Base-by-base conservation (phyloP, 2,888 invertebrate genomes). In the Lumbricus terrestris region DNA sequence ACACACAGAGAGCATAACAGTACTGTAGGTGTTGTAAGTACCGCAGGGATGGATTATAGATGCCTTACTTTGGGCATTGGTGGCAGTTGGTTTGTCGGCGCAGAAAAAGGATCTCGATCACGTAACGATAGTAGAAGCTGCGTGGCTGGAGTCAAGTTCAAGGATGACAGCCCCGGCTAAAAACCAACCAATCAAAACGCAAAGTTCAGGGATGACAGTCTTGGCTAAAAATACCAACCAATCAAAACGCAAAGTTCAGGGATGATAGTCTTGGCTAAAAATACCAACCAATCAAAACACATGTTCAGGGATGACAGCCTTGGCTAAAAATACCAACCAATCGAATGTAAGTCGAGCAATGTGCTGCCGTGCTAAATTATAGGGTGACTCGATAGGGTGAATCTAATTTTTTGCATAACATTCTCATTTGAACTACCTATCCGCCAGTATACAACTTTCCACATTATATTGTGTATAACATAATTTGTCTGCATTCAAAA, bases 61-160 rank as follows among this genome's bases (percentile, higher is more conserved):
- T n/a, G 85, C 18, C 23, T 85, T n/a, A 85, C 85, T 34, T 85
- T 85, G 85, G 85, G 35, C 35, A 88, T 6, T 23, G 37, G 34
- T 42, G 88, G 88, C 16, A 88, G 33, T 37, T 40, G 47, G 23
- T 29, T 47, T 35, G 88, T 20, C 13, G 88, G 35, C 20, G 47
- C 47, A 18, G 42, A 42, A 20, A 88, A 47, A 0, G 40, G 88
- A 40, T 88, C 88, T 29, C 88, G 88, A 37, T 88, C 88, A 13
- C 88, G 88, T 47, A 88, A 88, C 35, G 88, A 88, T 5, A 42
- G 88, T 18, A 88, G 88, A 47, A 88, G 88, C 88, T 88, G 88
- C 29, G 38, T 42, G 88, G 88, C 88, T 33, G 88, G 88, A 18
- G 88, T 33, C 40, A 88, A 29, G 88, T 88, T 88, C 34, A 88